A percentile compares a stretch with the other conserved stretches of the same genome.
Conservation (phyloP, 2,113 vertebrate species). For the Arizona elegans region DNA sequence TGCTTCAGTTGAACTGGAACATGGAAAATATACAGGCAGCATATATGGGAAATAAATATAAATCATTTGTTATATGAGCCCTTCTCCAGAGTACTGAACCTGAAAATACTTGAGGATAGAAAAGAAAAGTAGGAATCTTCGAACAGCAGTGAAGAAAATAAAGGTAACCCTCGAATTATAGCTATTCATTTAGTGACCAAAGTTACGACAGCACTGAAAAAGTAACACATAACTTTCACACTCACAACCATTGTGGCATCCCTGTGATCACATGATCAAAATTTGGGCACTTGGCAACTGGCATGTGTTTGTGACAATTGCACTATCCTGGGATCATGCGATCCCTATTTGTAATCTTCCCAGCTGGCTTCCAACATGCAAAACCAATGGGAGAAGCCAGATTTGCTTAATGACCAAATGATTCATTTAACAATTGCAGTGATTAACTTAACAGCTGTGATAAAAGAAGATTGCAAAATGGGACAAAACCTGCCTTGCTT, state of each 20-base stretch:
- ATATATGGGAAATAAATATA: constrained; percentile 42
- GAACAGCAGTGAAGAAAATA: background rate
- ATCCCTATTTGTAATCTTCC: background rate
- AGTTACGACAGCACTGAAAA: background rate
- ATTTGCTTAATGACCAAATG: background rate
- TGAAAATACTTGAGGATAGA: constrained; percentile 24
- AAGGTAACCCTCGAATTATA: background rate
- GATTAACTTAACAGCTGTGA: background rate
- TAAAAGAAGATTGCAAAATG: background rate
- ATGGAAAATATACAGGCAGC: constrained; percentile 26
- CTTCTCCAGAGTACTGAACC: constrained; percentile 34
- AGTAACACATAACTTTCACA: background rate
- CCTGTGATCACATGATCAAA: background rate
- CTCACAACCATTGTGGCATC: background rate
- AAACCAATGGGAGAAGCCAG: background rate
- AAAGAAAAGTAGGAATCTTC: constrained; percentile 22
- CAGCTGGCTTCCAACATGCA: background rate
- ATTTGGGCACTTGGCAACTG: background rate
- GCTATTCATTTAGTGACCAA: background rate
- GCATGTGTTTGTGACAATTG: background rate
- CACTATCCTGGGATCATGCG: background rate
- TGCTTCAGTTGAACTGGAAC: background rate
- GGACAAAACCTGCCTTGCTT: background rate
- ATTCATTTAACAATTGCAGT: background rate
- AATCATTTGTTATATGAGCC: background rate